Base-by-base conservation (phyloP, 2,888 invertebrate species). In the Lithophane ornitopus region DNA sequence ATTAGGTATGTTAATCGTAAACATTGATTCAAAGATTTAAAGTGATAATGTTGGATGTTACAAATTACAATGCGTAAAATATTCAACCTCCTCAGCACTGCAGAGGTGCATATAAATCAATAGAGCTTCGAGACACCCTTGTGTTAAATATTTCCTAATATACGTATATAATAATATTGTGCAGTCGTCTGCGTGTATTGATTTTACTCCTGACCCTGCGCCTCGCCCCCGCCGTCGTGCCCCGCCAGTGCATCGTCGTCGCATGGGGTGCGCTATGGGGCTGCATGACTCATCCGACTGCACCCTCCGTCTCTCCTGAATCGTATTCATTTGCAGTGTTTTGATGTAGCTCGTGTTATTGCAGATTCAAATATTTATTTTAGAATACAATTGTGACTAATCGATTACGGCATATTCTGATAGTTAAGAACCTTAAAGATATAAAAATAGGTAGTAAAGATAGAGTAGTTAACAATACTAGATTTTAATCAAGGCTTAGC, bases 141-240 rank as follows among this genome's bases (percentile, higher is more conserved):
- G 78, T 79, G 78, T 79, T 80, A 71, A 83, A 82, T 82, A 59
- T 82, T 81, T 85, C 72, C 69, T 82, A 81, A 83, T 80, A 83
- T 84, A 85, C 63, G 59, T 84, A 84, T 78, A 76, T 28, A 78
- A 82, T 81, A 78, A 78, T 79, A 79, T 82, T 68, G 76, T 86
- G 85, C 88, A 85, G 81, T 80, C 82, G 88, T 89, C 90, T 91
- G 88, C 78, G 73, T 73, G 86, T 91, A 91, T 91, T 88, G 91
- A 91, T 91, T 89, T 88, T 80, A 61, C 44, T 70, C 76, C 44
- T 82, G 76, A 80, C 85, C 76, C 69, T 70, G 62, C 81, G 44
- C 4, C 26, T 56, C 66, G 26, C 14, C 26, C 67, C 28, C 44
- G 28, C 52, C 52, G 1, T 0, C 52, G 1, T 0, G 9, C 11